These are phyloP conservation scores for Porites rus DNA, from an alignment of 92 coral and sea anemone genomes.

Conservation along the genomic window DNA sequence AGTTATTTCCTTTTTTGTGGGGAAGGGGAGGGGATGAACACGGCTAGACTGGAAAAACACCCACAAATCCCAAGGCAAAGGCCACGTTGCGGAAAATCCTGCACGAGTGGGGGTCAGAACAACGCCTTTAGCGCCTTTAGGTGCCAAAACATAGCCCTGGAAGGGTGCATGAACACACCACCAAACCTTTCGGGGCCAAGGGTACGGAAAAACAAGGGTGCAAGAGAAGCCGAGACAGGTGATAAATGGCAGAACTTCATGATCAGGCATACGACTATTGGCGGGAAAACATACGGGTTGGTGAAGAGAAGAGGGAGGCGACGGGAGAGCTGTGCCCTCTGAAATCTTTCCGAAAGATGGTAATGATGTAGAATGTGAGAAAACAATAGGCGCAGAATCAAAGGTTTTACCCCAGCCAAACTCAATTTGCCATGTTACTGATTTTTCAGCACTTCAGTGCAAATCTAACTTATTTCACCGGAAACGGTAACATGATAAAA, in stretches of 20 bases:
- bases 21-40: no score
- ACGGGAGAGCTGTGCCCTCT: conserved; percentile 26
- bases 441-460: no score
- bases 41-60: not conserved
- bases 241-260: conserved; percentile 34
- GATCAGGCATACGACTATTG: conserved; percentile 21
- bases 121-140: not conserved
- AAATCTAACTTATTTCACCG: no score
- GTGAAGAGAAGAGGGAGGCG: conserved; percentile 10
- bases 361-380: no score
- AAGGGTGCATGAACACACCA: conserved; percentile 12
- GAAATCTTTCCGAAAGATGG: no score
- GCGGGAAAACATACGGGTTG: conserved; percentile 51
- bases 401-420: no score
- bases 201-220: conserved; percentile 55
- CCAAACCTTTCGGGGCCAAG: conserved; percentile 51
- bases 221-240: not conserved
- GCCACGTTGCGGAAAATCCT: conserved; percentile 34
- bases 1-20: no score
- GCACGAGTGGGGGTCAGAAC: conserved; percentile 9
- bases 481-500: no score
- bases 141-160: not conserved
- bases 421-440: no score
- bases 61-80: conserved; percentile 26
- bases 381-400: no score